A percentile compares a stretch with the other conserved stretches of the same genome.
Evolutionary conservation across 2,797 vertebrate genomes (phyloP).

Genomic region (Chelmon rostratus): DNA sequence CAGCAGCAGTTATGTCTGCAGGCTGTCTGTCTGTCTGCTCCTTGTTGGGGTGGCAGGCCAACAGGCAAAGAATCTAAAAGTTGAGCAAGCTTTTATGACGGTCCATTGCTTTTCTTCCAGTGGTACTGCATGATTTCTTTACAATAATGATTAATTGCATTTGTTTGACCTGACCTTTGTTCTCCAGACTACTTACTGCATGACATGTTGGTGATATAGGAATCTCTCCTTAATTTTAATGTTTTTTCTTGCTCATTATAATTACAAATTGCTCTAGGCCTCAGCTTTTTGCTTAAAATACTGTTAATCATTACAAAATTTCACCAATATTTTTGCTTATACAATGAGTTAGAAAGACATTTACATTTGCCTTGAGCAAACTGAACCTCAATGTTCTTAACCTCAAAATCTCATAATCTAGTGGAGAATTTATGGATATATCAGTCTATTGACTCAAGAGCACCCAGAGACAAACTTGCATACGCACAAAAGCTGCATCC

Average conservation of each 20-base stretch:
- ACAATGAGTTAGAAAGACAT: background rate
- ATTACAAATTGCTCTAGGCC: background rate
- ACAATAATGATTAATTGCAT: background rate
- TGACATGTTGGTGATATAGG: background rate
- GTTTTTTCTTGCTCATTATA: too few relatives aligned
- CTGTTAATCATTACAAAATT: slow-evolving; percentile 1
- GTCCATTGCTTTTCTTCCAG: background rate
- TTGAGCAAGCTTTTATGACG: background rate
- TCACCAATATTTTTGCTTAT: background rate
- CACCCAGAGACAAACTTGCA: background rate
- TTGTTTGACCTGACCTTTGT: background rate
- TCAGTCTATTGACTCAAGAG: background rate
- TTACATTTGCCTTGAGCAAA: slow-evolving; percentile 4
- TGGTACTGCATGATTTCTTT: background rate
- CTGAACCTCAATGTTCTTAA: background rate
- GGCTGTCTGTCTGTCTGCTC: slow-evolving; percentile 23
- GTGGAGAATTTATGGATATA: background rate
- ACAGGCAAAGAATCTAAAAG: background rate
- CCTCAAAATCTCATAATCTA: slow-evolving; percentile 1
- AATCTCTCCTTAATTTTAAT: background rate
- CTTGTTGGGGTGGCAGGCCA: slow-evolving; percentile 1
- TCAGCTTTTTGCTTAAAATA: background rate
- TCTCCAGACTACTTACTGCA: background rate
- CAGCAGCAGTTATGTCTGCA: slow-evolving; percentile 39
- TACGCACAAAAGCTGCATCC: background rate